phyloP scores from a whole-genome alignment of 2,888 invertebrate genomes.

The Darwinula stevensoni region DNA sequence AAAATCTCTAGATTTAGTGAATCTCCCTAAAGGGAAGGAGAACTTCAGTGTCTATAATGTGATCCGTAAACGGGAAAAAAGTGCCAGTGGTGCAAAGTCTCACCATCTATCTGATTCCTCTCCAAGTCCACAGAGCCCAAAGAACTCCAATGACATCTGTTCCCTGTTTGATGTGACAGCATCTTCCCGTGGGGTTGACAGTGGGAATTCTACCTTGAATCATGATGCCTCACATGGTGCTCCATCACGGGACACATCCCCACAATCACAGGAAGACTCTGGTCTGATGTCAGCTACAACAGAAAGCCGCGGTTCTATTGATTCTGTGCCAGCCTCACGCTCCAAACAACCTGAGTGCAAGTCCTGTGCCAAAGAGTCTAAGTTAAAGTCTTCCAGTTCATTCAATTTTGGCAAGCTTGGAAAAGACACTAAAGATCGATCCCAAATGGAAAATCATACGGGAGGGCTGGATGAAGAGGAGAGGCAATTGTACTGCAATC shows the following conservation, averaged over 20 bases:
- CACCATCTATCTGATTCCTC: conserved; percentile 10
- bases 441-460: conserved; percentile 6
- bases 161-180: conserved; percentile 6
- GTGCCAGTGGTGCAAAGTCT: not conserved
- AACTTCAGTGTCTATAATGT: not conserved
- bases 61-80: not conserved
- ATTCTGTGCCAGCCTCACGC: not conserved
- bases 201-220: conserved; percentile 6
- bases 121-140: conserved; percentile 12
- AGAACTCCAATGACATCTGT: conserved; percentile 3
- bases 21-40: not conserved
- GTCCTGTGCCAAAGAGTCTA: no score
- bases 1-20: conserved; percentile 5
- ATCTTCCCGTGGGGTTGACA: conserved; percentile 4
- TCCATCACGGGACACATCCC: conserved; percentile 7
- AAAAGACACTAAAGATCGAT: no score
- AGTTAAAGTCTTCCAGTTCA: no score
- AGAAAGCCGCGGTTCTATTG: not conserved
- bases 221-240: no score
- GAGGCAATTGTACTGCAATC: conserved; percentile 34
- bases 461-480: conserved; percentile 15
- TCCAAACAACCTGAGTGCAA: not conserved
- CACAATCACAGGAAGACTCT: conserved; percentile 12
- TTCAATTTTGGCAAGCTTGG: no score
- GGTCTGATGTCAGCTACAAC: conserved; percentile 10